Base-by-base conservation (phyloP, 2,888 invertebrate genomes). In the Glomeris marginata region DNA sequence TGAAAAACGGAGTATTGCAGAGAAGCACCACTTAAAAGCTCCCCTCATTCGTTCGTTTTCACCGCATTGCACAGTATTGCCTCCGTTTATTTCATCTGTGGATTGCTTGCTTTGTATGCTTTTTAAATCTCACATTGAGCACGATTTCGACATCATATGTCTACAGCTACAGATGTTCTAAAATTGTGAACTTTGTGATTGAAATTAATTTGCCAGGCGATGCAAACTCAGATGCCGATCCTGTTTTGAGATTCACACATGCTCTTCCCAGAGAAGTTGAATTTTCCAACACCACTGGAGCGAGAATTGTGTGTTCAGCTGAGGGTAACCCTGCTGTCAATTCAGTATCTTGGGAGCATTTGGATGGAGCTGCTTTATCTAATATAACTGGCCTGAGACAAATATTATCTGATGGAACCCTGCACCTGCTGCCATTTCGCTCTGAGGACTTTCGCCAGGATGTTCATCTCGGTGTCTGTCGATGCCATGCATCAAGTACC, bases 361-460 rank as follows among this genome's bases (percentile, higher is more conserved):
- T 36, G 20, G 49, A 49, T 45, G 44, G 44, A 15, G 45, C 49
- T 4, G 20, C 11, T 13, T 34, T 38, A n/a, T 13, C 38, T 15
- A 46, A 49, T 37, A 36, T 49, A 15, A 16, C 13, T 15, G 44
- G 49, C 10, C 35, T 49, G 13, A 43, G 49, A n/a, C 13, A 22
- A 15, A 20, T 45, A n/a, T n/a, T 16, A 15, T 11, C 44, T 16
- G 49, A 49, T 49, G 49, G 49, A 16, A 49, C 44, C 15, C 37
- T 49, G 10, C n/a, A 22, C n/a, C 45, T 49, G 18, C 21, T 20
- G 10, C 43, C 49, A 6, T 46, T 49, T 21, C 35, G 21, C 37
- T 44, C 49, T 16, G 45, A 49, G 18, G 49, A 35, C 11, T 49
- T 45, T 28, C 44, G 49, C n/a, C 49, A 49, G 20, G 49, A 49